phyloP scores from a whole-genome alignment of 2,888 invertebrate genomes.

The Oasisia sp. region DNA sequence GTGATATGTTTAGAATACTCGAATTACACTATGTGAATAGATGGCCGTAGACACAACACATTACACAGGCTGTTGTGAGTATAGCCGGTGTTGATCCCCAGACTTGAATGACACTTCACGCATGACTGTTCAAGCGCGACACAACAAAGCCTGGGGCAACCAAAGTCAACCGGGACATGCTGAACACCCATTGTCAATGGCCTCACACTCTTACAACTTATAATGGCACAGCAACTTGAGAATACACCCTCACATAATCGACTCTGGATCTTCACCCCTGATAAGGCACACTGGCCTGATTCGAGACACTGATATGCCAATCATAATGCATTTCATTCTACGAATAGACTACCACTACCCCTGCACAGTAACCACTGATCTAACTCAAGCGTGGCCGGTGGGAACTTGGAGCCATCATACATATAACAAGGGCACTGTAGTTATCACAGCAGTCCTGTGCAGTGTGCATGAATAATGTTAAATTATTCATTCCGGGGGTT shows the following conservation, averaged over 20 bases:
- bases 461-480: neutral
- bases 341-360: neutral
- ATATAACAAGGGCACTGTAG: neutral
- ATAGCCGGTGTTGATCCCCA: neutral
- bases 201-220: slow-evolving; percentile 4
- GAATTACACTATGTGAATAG: neutral
- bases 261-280: neutral
- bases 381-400: neutral
- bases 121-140: neutral
- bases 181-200: neutral
- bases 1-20: slow-evolving; percentile 10
- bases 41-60: slow-evolving; percentile 6
- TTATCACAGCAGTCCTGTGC: neutral
- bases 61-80: neutral
- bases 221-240: neutral
- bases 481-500: slow-evolving; percentile 2
- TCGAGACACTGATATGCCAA: neutral
- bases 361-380: neutral
- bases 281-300: neutral
- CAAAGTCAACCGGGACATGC: neutral
- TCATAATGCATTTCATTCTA: neutral
- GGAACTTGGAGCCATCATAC: neutral
- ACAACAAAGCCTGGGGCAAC: neutral
- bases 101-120: neutral
- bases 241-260: neutral